Percentiles rank a stretch among this genome's conserved stretches.
phyloP scores from a whole-genome alignment of 2,888 invertebrate species.

The Stegana nigrithorax region DNA sequence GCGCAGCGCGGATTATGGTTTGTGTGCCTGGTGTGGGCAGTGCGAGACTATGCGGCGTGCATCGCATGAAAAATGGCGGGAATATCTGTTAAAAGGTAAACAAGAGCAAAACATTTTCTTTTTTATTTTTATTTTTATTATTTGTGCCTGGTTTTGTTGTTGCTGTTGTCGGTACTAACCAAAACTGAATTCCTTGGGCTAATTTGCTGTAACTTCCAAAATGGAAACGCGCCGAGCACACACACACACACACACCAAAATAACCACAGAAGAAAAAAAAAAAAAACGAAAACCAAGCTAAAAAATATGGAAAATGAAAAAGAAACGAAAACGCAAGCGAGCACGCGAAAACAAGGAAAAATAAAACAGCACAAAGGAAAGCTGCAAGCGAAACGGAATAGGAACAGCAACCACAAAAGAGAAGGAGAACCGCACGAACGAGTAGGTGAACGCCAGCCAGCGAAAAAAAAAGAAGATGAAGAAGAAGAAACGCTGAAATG shows the following conservation, averaged over 20 bases:
- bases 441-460: neutral
- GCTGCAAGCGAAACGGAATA: neutral
- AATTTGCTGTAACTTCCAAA: slow-evolving; percentile 41
- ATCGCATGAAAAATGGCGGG: slow-evolving; percentile 50
- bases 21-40: neutral
- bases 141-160: neutral
- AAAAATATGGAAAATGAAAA: too few species aligned
- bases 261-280: neutral
- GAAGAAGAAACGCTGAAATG: slow-evolving; percentile 46
- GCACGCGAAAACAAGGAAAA: neutral
- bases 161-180: too few species aligned
- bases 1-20: neutral
- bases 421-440: neutral
- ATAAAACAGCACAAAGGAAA: slow-evolving; percentile 19
- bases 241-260: slow-evolving; percentile 2
- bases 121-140: too few species aligned
- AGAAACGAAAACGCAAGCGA: neutral
- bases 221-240: slow-evolving; percentile 28
- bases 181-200: slow-evolving; percentile 44
- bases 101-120: slow-evolving; percentile 37
- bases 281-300: too few species aligned
- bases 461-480: neutral
- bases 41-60: neutral
- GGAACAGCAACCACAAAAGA: neutral
- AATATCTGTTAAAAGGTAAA: slow-evolving; percentile 51